These are phyloP conservation scores for Itoplectis maculator DNA, from an alignment of 2,888 invertebrate species.

Conservation along the genomic window DNA sequence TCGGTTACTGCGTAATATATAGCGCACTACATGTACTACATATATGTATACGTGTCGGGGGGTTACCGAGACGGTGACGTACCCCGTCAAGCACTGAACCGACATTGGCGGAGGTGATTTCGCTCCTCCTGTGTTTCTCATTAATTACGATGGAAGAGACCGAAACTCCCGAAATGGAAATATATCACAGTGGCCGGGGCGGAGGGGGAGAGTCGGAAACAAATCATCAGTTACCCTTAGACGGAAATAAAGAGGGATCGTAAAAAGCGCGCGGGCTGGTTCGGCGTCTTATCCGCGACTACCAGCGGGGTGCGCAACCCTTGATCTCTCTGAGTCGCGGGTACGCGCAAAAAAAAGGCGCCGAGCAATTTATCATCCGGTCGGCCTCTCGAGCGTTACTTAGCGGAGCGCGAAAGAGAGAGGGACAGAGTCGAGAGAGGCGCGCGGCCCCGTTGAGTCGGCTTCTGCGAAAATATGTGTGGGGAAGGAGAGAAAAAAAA, in stretches of 20 bases:
- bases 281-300: slow-evolving; percentile 12
- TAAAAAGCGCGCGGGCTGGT: slow-evolving; percentile 24
- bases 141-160: slow-evolving; percentile 39
- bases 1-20: slow-evolving; percentile 26
- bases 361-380: slow-evolving; percentile 57
- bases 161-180: slow-evolving; percentile 15
- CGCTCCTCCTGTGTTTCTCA: slow-evolving; percentile 16
- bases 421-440: slow-evolving; percentile 31
- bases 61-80: slow-evolving; percentile 20
- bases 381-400: slow-evolving; percentile 13
- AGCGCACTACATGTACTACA: background rate
- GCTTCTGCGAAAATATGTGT: slow-evolving; percentile 40
- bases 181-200: slow-evolving; percentile 11
- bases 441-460: slow-evolving; percentile 9
- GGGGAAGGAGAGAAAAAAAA: slow-evolving; percentile 1
- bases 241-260: slow-evolving; percentile 33
- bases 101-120: slow-evolving; percentile 32
- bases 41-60: too few species aligned
- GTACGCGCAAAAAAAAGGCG: slow-evolving; percentile 28
- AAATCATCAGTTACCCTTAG: slow-evolving; percentile 45
- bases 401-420: too few species aligned
- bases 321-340: slow-evolving; percentile 36
- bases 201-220: slow-evolving; percentile 22
- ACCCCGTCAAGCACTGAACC: slow-evolving; percentile 17
- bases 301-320: slow-evolving; percentile 6